A percentile compares a stretch with the other conserved stretches of the same genome.
phyloP scores from a whole-genome alignment of 2,888 invertebrate species.

The Brachyptera risi region DNA sequence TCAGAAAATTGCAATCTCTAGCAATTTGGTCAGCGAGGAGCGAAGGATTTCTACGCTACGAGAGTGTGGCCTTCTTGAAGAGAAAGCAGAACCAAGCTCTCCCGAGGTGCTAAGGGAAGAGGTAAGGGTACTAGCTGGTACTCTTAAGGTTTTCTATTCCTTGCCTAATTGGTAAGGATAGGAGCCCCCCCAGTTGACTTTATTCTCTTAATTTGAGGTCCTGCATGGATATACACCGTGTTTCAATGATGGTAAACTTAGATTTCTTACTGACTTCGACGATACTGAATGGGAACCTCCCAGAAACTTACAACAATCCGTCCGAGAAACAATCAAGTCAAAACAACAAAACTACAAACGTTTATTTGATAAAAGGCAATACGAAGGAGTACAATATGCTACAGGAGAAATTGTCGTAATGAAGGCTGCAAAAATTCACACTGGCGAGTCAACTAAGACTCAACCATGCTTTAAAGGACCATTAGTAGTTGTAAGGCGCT shows the following conservation, averaged over 20 bases:
- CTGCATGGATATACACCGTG: too few species aligned
- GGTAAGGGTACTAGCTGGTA: too few species aligned
- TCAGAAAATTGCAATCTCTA: too few species aligned
- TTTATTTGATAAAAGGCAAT: not conserved
- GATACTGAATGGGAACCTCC: not conserved
- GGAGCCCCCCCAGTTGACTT: too few species aligned
- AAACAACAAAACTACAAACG: not conserved
- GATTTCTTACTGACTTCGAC: not conserved
- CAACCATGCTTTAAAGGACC: not conserved
- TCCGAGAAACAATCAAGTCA: not conserved
- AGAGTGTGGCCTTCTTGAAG: too few species aligned
- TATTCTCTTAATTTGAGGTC: too few species aligned
- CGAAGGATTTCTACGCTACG: too few species aligned
- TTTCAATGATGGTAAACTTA: not conserved
- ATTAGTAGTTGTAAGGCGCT: not conserved
- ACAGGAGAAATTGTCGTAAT: not conserved
- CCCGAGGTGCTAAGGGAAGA: too few species aligned
- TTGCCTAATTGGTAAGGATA: too few species aligned
- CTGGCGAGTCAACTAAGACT: not conserved
- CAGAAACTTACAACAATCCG: not conserved
- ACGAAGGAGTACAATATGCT: not conserved
- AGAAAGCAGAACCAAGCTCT: too few species aligned
- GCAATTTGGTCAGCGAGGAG: too few species aligned
- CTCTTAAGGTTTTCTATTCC: too few species aligned
- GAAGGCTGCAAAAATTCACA: not conserved